Evolutionary conservation across 2,797 vertebrate genomes (phyloP), one percentile per base, ranked within the genome.

Genomic region (Gallinago solitaria): DNA sequence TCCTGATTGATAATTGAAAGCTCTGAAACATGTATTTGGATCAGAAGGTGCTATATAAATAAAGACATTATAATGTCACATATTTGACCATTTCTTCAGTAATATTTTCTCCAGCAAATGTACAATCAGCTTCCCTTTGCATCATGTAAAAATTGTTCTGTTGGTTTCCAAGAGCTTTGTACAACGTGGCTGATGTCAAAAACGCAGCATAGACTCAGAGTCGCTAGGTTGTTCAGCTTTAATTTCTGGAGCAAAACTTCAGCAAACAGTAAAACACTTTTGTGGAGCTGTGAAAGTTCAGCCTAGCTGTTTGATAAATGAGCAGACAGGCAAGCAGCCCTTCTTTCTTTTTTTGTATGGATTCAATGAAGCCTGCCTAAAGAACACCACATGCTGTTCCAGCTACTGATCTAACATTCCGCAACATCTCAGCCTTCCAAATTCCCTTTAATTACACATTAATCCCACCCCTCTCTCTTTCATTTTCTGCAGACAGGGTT

Each of bases 321-420:
- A 99, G 99, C 99, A 99, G 99, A 99, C 99, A 98, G 98, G 98
- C 99, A 99, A 99, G 99, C 99, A 99, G 99, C 98, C 98, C 98
- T 98, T 97, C 97, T 98, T 98, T 98, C 98, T 98, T 98, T 98
- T 99, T 99, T 99, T 99, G 99, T 99, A 98, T 98, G 94, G 98
- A 99, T 98, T 99, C 99, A 99, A 99, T 99, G 99, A 99, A 99
- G 99, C 99, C 98, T 99, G 99, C 99, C 99, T 99, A 99, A 99
- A 99, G 99, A 99, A 99, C 98, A 98, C 99, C 99, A 99, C 99
- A 99, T 99, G 99, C 99, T 99, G 99, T 98, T 99, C 98, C 98
- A 98, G 99, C 99, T 99, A 99, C 99, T 99, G 99, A 99, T 99
- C 99, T 99, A 99, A 99, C 99, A 99, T 99, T 99, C 99, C 99